A percentile compares a stretch with the other conserved stretches of the same genome.
These are phyloP conservation scores for Drosophila longiperda DNA, from an alignment of 2,888 invertebrate species.

Conservation along the genomic window DNA sequence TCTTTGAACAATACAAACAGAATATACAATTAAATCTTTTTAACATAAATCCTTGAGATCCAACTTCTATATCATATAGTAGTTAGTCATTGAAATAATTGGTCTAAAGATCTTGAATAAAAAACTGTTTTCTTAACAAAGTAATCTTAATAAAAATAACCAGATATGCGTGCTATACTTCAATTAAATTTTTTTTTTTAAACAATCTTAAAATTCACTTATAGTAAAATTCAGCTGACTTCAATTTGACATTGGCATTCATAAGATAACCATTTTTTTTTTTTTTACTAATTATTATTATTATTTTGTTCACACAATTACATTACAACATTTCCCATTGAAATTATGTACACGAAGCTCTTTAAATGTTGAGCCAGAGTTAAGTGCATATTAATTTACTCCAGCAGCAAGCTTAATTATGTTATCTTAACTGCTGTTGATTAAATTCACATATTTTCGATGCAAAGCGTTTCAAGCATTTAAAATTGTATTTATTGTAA, in stretches of 20 bases:
- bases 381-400: background rate
- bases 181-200: too few species aligned
- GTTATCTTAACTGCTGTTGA: constrained; percentile 1
- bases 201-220: background rate
- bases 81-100: too few species aligned
- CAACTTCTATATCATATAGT: too few species aligned
- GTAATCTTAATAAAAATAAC: too few species aligned
- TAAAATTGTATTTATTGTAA: constrained; percentile 1
- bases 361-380: background rate
- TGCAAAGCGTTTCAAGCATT: background rate
- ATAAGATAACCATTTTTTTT: background rate
- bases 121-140: too few species aligned
- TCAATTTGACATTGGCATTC: background rate
- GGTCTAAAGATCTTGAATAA: too few species aligned
- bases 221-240: background rate
- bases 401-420: background rate
- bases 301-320: background rate
- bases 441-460: background rate
- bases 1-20: background rate
- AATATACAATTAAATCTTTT: background rate
- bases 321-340: background rate
- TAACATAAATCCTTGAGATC: background rate
- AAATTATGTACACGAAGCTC: background rate
- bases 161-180: too few species aligned
- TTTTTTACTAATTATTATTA: background rate